A percentile compares a stretch with the other conserved stretches of the same genome.
These are phyloP conservation scores for Pycnomerus fuliginosus DNA, from an alignment of 2,888 invertebrate genomes.

Conservation along the genomic window DNA sequence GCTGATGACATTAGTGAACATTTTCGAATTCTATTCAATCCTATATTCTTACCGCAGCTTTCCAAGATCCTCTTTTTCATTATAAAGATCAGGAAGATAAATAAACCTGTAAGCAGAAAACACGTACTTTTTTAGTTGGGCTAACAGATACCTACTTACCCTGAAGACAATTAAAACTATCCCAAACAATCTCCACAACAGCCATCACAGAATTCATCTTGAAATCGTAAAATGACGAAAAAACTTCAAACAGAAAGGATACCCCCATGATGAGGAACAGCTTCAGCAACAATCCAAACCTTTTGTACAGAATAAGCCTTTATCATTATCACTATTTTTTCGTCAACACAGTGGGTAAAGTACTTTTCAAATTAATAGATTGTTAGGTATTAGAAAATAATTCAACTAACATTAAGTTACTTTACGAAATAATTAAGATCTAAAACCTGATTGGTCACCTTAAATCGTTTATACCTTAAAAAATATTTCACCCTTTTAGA, in stretches of 20 bases:
- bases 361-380: no score
- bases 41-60: conserved; percentile 59
- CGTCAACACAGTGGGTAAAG: no score
- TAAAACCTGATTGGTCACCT: no score
- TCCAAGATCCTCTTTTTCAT: conserved; percentile 67
- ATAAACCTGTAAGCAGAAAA: conserved; percentile 47
- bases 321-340: no score
- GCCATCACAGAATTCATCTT: conserved; percentile 54
- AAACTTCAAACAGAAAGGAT: conserved; percentile 68
- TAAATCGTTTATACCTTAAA: no score
- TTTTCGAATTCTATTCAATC: conserved; percentile 13
- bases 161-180: conserved; percentile 68
- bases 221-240: conserved; percentile 61
- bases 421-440: no score
- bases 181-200: conserved; percentile 53
- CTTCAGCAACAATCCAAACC: conserved; percentile 70
- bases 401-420: no score
- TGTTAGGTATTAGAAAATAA: no score
- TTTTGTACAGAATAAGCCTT: no score
- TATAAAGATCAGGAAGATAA: conserved; percentile 72
- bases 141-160: conserved; percentile 51
- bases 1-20: conserved; percentile 17
- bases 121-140: not conserved
- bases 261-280: conserved; percentile 80
- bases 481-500: no score